phyloP scores from a whole-genome alignment of 2,888 invertebrate genomes.

The Azorinus chamasolen region DNA sequence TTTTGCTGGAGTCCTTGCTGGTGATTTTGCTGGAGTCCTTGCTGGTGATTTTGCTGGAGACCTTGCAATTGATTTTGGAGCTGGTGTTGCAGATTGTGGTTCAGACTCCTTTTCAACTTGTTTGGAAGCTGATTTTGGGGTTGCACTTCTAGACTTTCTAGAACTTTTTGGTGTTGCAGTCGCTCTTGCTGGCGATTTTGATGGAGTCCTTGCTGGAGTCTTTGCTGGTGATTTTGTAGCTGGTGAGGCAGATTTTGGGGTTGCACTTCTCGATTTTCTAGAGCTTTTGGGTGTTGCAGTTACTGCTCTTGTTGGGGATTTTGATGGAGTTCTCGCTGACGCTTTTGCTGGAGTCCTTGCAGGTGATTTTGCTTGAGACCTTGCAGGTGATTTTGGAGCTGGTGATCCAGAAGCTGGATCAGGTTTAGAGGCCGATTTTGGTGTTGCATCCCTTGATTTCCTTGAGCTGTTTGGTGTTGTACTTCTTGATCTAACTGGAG shows the following conservation, averaged over 20 bases:
- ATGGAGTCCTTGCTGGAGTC: conserved; percentile 4
- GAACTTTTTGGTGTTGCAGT: conserved; percentile 17
- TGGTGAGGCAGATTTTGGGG: too few species aligned
- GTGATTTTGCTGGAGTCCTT: conserved; percentile 7
- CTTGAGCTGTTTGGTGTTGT: conserved; percentile 9
- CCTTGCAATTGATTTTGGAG: conserved; percentile 6
- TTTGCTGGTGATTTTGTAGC: neutral
- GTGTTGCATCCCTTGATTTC: too few species aligned
- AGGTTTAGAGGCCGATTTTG: too few species aligned
- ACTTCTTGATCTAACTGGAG: neutral
- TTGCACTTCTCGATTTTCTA: too few species aligned
- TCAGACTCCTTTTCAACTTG: neutral
- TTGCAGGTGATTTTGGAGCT: neutral
- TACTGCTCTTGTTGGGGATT: neutral
- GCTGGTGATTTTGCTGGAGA: neutral
- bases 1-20: neutral
- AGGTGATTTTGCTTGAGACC: neutral
- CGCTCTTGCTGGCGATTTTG: conserved; percentile 5
- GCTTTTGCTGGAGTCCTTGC: neutral
- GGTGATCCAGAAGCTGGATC: too few species aligned
- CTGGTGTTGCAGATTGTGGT: too few species aligned
- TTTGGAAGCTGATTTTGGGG: neutral
- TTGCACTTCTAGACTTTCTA: conserved; percentile 21
- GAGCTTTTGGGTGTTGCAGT: neutral
- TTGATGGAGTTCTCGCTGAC: neutral